Conservation (phyloP, 2,113 vertebrate genomes). For the Phyllopteryx taeniolatus region DNA sequence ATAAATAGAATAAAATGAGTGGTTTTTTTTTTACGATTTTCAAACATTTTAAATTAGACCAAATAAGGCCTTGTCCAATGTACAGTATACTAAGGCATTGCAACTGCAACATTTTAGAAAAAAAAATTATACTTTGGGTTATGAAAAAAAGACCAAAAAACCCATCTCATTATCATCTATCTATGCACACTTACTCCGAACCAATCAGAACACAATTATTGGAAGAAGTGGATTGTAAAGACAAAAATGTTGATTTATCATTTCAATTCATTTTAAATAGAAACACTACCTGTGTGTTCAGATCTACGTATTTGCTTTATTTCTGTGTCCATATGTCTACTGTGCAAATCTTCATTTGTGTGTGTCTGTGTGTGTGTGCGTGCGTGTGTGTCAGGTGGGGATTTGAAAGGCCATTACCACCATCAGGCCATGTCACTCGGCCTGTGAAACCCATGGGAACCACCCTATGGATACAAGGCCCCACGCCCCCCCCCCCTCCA, state of each 20-base stretch:
- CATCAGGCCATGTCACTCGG: conserved; percentile 56
- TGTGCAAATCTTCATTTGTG: conserved; percentile 18
- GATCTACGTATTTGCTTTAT: not conserved
- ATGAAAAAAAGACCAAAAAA: too few relatives aligned
- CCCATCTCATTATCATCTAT: too few relatives aligned
- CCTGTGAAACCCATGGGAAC: conserved; percentile 65
- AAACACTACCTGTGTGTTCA: not conserved
- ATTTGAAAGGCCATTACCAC: conserved; percentile 72
- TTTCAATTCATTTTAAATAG: not conserved
- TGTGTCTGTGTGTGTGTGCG: conserved; percentile 18
- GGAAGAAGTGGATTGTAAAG: not conserved
- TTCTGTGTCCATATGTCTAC: conserved; percentile 1
- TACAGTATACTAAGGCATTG: too few relatives aligned
- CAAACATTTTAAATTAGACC: not conserved
- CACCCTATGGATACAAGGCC: conserved; percentile 46
- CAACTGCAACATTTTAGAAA: too few relatives aligned
- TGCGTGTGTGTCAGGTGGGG: conserved; percentile 44
- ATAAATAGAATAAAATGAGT: not conserved
- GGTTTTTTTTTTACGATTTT: not conserved
- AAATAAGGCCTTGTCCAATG: not conserved
- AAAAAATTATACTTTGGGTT: too few relatives aligned
- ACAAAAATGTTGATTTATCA: not conserved
- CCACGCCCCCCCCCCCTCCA: too few relatives aligned
- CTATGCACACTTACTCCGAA: not conserved
- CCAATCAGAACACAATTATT: not conserved